Evolutionary conservation across 2,113 vertebrate species (phyloP).

Genomic region (Brachyhypopomus occidentalis): DNA sequence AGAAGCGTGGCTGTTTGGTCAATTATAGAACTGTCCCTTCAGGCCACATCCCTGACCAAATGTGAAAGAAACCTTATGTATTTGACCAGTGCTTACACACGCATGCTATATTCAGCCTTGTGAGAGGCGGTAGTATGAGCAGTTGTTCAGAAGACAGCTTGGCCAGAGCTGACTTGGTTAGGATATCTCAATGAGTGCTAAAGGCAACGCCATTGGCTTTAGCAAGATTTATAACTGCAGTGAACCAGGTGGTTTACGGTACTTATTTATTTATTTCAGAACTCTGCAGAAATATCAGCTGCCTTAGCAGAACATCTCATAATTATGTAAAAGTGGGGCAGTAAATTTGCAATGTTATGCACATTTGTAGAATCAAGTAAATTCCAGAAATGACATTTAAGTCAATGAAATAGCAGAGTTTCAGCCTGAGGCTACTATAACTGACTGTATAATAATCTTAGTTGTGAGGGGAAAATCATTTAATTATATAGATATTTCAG

Average conservation of each 20-base stretch:
- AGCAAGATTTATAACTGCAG: neutral
- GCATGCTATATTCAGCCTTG: constrained; percentile 54
- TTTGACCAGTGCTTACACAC: constrained; percentile 48
- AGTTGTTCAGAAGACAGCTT: constrained; percentile 16
- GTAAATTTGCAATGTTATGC: constrained; percentile 18
- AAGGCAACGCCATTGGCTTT: neutral
- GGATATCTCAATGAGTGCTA: neutral
- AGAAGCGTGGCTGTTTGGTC: constrained; percentile 36
- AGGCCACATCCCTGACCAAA: constrained; percentile 46
- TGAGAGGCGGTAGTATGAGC: constrained; percentile 30
- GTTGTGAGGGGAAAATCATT: constrained; percentile 10
- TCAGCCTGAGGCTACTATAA: constrained; percentile 13
- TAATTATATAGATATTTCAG: constrained; percentile 34
- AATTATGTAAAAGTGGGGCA: neutral
- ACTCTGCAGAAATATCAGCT: constrained; percentile 12
- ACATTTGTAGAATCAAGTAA: constrained; percentile 23
- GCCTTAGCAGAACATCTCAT: neutral
- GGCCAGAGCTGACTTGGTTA: neutral
- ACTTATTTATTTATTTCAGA: constrained; percentile 10
- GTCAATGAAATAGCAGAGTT: neutral
- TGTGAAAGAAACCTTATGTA: constrained; percentile 35
- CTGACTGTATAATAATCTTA: constrained; percentile 13
- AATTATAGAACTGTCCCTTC: constrained; percentile 36
- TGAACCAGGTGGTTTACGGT: neutral
- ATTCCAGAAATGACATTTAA: constrained; percentile 2